Conservation (phyloP, 2,888 invertebrate genomes). For the Patella caerulea region DNA sequence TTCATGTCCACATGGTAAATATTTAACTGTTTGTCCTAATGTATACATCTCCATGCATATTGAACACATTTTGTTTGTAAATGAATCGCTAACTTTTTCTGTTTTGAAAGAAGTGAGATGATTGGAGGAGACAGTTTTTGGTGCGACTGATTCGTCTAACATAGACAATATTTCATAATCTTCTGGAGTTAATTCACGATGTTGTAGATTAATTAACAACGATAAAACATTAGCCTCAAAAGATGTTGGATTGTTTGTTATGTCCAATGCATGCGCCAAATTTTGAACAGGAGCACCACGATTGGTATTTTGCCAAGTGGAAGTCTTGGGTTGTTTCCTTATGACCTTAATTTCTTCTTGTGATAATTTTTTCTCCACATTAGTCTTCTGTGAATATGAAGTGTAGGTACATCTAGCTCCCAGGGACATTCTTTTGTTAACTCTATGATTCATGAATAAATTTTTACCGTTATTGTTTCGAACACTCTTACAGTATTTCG, state of each 20-base stretch:
- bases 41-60: constrained; percentile 66
- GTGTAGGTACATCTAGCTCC: constrained; percentile 34
- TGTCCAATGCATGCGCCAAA: constrained; percentile 50
- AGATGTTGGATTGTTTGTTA: constrained; percentile 41
- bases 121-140: constrained; percentile 59
- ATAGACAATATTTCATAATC: constrained; percentile 66
- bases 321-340: neutral
- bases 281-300: constrained; percentile 43
- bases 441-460: constrained; percentile 57
- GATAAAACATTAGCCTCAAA: constrained; percentile 48
- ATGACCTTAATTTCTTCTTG: constrained; percentile 30
- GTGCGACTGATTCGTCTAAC: constrained; percentile 65
- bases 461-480: constrained; percentile 54
- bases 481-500: constrained; percentile 55
- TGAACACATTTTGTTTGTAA: constrained; percentile 51
- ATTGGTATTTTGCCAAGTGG: neutral
- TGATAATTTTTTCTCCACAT: constrained; percentile 28
- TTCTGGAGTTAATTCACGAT: constrained; percentile 69
- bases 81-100: constrained; percentile 46
- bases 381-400: constrained; percentile 15
- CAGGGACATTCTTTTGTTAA: constrained; percentile 51
- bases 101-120: constrained; percentile 51
- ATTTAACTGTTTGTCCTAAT: constrained; percentile 58
- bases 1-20: constrained; percentile 65
- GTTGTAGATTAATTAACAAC: constrained; percentile 61